phyloP scores from a whole-genome alignment of 2,888 invertebrate genomes.

The Leucoma salicis region DNA sequence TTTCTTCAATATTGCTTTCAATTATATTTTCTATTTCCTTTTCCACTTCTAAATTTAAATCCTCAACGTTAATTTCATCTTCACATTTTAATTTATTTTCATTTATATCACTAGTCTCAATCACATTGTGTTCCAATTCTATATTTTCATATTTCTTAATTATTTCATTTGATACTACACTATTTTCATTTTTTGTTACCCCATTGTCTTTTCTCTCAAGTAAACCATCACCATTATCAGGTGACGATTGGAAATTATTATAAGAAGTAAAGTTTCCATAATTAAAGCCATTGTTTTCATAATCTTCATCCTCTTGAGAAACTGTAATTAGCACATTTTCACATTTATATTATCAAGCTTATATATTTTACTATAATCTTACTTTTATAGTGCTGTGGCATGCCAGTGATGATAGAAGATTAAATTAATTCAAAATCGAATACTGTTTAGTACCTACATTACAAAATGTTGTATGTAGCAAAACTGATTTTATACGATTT shows the following conservation, averaged over 20 bases:
- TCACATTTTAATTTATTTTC: conserved; percentile 41
- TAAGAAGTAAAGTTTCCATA: conserved; percentile 60
- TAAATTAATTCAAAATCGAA: too few species aligned
- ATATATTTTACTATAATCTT: too few species aligned
- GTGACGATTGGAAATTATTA: conserved; percentile 44
- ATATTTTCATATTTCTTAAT: conserved; percentile 16
- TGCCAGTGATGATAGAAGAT: too few species aligned
- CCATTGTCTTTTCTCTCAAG: conserved; percentile 19
- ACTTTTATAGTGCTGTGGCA: too few species aligned
- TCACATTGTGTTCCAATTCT: conserved; percentile 15
- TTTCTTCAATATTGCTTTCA: conserved; percentile 32
- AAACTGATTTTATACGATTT: too few species aligned
- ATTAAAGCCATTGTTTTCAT: conserved; percentile 59
- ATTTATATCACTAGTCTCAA: conserved; percentile 26
- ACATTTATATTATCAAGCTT: too few species aligned
- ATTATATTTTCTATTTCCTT: conserved; percentile 36
- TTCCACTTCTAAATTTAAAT: conserved; percentile 60
- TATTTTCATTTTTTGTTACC: conserved; percentile 16
- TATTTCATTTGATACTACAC: conserved; percentile 24
- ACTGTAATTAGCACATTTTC: conserved; percentile 46
- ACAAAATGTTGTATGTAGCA: too few species aligned
- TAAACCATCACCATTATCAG: conserved; percentile 27
- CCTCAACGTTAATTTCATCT: conserved; percentile 57
- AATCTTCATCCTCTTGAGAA: conserved; percentile 66
- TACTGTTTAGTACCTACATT: too few species aligned